Evolutionary conservation across 2,888 invertebrate genomes (phyloP), one percentile per base, ranked within the genome.

Genomic region (Idaea aversata): DNA sequence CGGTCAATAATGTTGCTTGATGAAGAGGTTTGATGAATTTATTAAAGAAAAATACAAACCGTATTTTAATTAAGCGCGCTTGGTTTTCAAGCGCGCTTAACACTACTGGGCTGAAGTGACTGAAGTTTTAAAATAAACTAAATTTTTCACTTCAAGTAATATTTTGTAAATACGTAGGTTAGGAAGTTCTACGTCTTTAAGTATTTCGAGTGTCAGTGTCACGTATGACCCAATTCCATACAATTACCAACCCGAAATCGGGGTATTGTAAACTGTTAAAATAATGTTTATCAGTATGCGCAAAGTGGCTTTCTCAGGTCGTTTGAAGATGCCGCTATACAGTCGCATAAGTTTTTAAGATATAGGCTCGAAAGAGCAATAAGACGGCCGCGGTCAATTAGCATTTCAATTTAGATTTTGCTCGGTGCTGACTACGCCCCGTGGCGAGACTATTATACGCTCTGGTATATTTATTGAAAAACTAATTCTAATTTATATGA

Each of bases 201-300:
- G 25, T 25, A 3, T 25, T 25, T 25, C 25, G 25, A 25, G 25
- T 25, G 25, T 25, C 25, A 25, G 3, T 25, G 25, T 25, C 25
- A 25, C 25, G 25, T 25, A 25, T 25, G 25, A 25, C 25, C 82
- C 72, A 76, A 75, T 83, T 80, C 68, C 70, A 73, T 67, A 72
- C 77, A 83, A 84, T 84, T 85, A 84, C 83, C 78, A 67, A 76
- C 83, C 83, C 77, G 80, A 82, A 80, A 79, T 47, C 47, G 47
- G 74, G 78, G 81, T 70, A 75, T 70, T 74, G 74, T 76, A 72
- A 73, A 69, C 69, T 60, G 70, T 75, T 74, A 69, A 75, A 78
- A 77, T 76, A 75, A 70, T 66, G 61, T 67, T 70, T 75, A 78
- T 78, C 74, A 72, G 77, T 75, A 81, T 80, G 75, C 76, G 74